Conservation (phyloP, 2,797 vertebrate species). For the Rousettus madagascariensis region DNA sequence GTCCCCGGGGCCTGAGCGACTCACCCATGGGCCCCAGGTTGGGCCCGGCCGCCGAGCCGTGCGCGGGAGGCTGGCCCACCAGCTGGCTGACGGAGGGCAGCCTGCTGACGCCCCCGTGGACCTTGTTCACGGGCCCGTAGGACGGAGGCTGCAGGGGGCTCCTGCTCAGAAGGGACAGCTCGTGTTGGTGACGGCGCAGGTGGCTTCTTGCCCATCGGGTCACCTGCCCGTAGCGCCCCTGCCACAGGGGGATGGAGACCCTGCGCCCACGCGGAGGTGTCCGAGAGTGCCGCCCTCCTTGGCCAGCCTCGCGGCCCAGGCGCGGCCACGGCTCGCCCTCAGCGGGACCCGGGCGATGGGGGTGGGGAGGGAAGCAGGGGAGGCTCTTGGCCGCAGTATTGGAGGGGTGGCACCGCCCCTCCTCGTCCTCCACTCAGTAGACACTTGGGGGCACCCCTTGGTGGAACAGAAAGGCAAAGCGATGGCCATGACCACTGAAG, state of each 20-base stretch:
- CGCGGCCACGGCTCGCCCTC: too few relatives aligned
- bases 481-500: not conserved
- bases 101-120: constrained; percentile 89
- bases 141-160: constrained; percentile 89
- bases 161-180: constrained; percentile 78
- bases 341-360: rapidly evolving
- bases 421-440: not conserved
- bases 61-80: constrained; percentile 92
- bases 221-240: not conserved
- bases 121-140: constrained; percentile 93
- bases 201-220: rapidly evolving
- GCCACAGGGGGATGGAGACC: not conserved
- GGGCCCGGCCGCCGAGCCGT: constrained; percentile 83
- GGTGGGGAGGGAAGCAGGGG: not conserved
- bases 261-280: rapidly evolving
- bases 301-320: not conserved
- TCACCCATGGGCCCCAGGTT: constrained; percentile 93
- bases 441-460: not conserved
- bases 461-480: not conserved
- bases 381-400: not conserved
- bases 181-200: rapidly evolving
- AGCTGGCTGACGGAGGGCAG: constrained; percentile 94
- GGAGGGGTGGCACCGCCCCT: rapidly evolving
- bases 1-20: not conserved
- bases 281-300: not conserved